phyloP scores from a whole-genome alignment of 2,888 invertebrate species.

The Malacosoma neustria region DNA sequence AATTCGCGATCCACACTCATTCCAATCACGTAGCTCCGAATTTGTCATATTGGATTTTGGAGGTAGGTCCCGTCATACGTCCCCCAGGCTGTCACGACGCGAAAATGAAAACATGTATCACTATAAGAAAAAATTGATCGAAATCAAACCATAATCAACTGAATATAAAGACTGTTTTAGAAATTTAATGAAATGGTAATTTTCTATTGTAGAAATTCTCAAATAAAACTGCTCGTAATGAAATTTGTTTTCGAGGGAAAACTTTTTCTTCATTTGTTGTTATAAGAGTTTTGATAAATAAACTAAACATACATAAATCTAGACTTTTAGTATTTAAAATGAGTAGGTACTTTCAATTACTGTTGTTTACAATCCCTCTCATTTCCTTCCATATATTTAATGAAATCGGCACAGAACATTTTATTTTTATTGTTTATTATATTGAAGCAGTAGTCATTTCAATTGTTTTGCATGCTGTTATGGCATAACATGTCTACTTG shows the following conservation, averaged over 20 bases:
- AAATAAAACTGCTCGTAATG: conserved; percentile 29
- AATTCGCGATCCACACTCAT: conserved; percentile 55
- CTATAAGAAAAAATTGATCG: conserved; percentile 18
- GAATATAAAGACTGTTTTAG: conserved; percentile 18
- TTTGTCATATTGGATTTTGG: conserved; percentile 75
- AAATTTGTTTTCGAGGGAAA: conserved; percentile 34
- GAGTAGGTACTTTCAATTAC: too few relatives aligned
- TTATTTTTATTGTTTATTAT: too few relatives aligned
- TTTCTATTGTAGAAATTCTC: conserved; percentile 23
- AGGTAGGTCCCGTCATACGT: conserved; percentile 58
- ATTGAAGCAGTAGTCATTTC: too few relatives aligned
- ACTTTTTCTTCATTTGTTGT: conserved; percentile 11
- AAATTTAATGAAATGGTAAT: conserved; percentile 18
- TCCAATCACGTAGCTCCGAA: conserved; percentile 72
- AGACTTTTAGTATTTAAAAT: too few relatives aligned
- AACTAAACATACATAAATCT: too few relatives aligned
- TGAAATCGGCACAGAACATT: too few relatives aligned
- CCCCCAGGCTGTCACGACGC: conserved; percentile 58
- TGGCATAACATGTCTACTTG: too few relatives aligned
- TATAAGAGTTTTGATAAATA: conserved; percentile 1
- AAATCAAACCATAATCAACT: conserved; percentile 27
- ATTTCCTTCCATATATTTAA: too few relatives aligned
- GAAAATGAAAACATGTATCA: conserved; percentile 70
- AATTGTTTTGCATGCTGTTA: too few relatives aligned
- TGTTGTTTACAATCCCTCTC: too few relatives aligned